Evolutionary conservation across 2,888 invertebrate genomes (phyloP).

Genomic region (Scaptomyza parva): DNA sequence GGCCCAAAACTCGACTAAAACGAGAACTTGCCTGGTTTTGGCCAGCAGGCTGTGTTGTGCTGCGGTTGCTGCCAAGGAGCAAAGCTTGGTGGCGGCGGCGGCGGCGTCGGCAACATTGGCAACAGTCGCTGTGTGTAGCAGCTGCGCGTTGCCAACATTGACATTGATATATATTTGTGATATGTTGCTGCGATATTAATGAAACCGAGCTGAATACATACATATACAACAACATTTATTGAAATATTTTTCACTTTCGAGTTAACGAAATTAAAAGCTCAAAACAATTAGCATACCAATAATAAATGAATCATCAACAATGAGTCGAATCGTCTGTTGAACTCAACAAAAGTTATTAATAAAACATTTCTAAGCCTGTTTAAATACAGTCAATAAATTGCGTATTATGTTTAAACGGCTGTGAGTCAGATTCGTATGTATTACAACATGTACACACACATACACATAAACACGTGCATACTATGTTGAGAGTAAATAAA

Average conservation of each 20-base stretch:
- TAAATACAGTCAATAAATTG: slow-evolving; percentile 34
- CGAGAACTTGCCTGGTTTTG: slow-evolving; percentile 31
- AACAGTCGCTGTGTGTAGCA: slow-evolving; percentile 36
- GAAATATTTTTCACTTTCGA: no score
- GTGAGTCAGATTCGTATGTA: slow-evolving; percentile 29
- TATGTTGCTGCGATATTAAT: slow-evolving; percentile 17
- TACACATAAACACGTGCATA: slow-evolving; percentile 3
- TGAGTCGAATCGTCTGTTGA: not conserved
- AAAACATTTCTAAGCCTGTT: slow-evolving; percentile 16
- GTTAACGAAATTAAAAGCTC: no score
- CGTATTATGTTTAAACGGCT: slow-evolving; percentile 26
- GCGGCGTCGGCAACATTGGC: slow-evolving; percentile 9
- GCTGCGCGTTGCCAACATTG: slow-evolving; percentile 56
- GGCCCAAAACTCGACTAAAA: slow-evolving; percentile 65
- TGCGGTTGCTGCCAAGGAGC: slow-evolving; percentile 18
- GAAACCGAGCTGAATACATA: no score
- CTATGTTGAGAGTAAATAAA: slow-evolving; percentile 9
- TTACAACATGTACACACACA: slow-evolving; percentile 1
- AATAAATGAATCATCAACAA: slow-evolving; percentile 7
- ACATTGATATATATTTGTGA: slow-evolving; percentile 11
- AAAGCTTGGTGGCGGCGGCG: slow-evolving; percentile 9
- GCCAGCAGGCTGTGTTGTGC: slow-evolving; percentile 25
- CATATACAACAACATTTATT: no score
- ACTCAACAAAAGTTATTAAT: slow-evolving; percentile 16
- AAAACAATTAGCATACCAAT: not conserved